phyloP scores from a whole-genome alignment of 2,797 vertebrate genomes.

The Sebastes cheni region DNA sequence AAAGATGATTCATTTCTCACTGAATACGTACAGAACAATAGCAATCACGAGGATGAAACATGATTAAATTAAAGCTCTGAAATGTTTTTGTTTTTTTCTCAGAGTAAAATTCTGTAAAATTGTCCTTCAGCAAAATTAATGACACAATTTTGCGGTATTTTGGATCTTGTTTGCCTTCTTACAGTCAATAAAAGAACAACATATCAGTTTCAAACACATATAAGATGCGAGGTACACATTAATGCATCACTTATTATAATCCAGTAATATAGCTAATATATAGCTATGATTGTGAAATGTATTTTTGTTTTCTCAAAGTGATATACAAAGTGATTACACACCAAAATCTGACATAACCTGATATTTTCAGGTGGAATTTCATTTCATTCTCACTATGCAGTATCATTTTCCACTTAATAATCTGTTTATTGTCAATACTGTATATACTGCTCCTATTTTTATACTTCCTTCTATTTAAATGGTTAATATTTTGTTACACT shows the following conservation, averaged over 20 bases:
- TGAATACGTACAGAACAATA: conserved; percentile 32
- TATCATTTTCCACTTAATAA: too few species aligned
- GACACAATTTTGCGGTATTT: fast-evolving
- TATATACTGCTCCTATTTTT: too few species aligned
- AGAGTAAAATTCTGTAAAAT: background rate
- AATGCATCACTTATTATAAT: background rate
- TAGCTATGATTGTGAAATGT: too few species aligned
- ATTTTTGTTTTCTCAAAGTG: too few species aligned
- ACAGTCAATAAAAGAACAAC: background rate
- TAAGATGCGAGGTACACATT: background rate
- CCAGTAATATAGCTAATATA: background rate
- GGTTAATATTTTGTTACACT: too few species aligned
- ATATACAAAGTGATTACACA: too few species aligned
- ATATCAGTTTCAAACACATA: background rate
- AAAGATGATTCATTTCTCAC: conserved; percentile 56
- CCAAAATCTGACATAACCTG: too few species aligned
- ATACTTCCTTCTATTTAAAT: too few species aligned
- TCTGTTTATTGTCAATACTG: too few species aligned
- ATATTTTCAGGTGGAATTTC: too few species aligned
- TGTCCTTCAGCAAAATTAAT: background rate
- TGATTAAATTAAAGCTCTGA: background rate
- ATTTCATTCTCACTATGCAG: too few species aligned
- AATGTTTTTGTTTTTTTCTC: background rate
- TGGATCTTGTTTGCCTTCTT: background rate
- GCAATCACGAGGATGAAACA: background rate